Percentiles rank a stretch among this genome's conserved stretches.
Conservation (phyloP, 2,113 vertebrate genomes). For the Zapus hudsonius region DNA sequence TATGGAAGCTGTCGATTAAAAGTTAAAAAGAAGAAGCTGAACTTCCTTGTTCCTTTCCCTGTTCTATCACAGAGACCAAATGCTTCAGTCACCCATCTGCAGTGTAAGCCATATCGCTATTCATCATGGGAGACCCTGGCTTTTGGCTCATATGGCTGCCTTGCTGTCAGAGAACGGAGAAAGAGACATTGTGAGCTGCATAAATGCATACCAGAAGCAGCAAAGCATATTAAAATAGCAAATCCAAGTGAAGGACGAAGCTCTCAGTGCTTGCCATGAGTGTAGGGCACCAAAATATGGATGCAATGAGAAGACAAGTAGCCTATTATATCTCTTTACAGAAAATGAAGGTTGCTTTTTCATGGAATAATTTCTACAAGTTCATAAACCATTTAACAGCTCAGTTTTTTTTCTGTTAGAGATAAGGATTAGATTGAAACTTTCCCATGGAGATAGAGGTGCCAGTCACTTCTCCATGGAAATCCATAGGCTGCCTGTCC, state of each 20-base stretch:
- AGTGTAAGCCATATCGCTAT: not conserved
- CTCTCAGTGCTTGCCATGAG: not conserved
- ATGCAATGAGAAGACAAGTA: conserved; percentile 13
- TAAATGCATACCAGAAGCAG: not conserved
- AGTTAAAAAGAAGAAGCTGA: no score
- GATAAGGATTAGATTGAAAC: conserved; percentile 29
- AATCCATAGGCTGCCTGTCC: not conserved
- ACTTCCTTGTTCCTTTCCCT: not conserved
- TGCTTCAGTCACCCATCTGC: not conserved
- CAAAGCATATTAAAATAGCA: conserved; percentile 31
- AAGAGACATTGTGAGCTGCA: not conserved
- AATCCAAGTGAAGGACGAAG: not conserved
- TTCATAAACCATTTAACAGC: not conserved
- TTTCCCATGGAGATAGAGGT: not conserved
- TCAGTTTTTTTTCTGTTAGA: conserved; percentile 35
- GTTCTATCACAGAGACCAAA: not conserved
- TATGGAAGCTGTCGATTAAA: no score
- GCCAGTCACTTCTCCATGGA: not conserved
- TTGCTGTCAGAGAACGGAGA: not conserved
- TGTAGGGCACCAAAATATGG: not conserved
- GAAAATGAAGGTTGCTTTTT: conserved; percentile 56
- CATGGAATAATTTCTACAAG: conserved; percentile 9
- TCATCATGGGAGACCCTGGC: not conserved
- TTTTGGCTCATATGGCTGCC: not conserved
- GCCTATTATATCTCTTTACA: not conserved